Conservation (phyloP, 92 coral and sea anemone species). For the Pocillopora meandrina region DNA sequence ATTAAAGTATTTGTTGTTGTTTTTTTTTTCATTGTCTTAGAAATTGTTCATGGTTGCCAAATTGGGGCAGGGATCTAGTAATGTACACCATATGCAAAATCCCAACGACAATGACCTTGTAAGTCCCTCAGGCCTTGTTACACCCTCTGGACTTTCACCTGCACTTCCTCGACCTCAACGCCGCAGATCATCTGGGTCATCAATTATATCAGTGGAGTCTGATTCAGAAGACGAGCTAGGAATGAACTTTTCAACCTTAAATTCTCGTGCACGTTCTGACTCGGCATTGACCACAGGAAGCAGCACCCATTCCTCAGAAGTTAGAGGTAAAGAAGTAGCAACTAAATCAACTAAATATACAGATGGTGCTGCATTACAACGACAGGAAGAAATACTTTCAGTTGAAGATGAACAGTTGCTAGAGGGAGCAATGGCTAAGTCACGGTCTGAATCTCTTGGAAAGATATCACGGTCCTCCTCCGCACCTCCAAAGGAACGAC, state of each 20-base stretch:
- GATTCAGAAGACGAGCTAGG: constrained; percentile 79
- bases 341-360: constrained; percentile 28
- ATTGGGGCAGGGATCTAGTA: constrained; percentile 67
- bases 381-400: constrained; percentile 34
- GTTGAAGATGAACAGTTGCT: constrained; percentile 22
- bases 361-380: constrained; percentile 21
- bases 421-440: constrained; percentile 35
- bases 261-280: constrained; percentile 64
- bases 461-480: constrained; percentile 88
- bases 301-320: constrained; percentile 35
- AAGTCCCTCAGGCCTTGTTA: constrained; percentile 67
- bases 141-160: constrained; percentile 13
- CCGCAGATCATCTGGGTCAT: constrained; percentile 53
- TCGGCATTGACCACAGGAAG: constrained; percentile 43
- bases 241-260: constrained; percentile 38
- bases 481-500: constrained; percentile 81
- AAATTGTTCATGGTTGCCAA: constrained; percentile 73
- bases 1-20: too few species aligned
- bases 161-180: background rate
- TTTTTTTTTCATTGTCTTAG: constrained; percentile 32
- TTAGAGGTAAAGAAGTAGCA: constrained; percentile 12
- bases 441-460: constrained; percentile 64
- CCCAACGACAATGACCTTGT: constrained; percentile 61
- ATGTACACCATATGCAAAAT: constrained; percentile 25
- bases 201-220: constrained; percentile 73